Percentiles rank a stretch among this genome's conserved stretches.
Evolutionary conservation across 2,797 vertebrate genomes (phyloP).

Genomic region (Diplodus sargus): DNA sequence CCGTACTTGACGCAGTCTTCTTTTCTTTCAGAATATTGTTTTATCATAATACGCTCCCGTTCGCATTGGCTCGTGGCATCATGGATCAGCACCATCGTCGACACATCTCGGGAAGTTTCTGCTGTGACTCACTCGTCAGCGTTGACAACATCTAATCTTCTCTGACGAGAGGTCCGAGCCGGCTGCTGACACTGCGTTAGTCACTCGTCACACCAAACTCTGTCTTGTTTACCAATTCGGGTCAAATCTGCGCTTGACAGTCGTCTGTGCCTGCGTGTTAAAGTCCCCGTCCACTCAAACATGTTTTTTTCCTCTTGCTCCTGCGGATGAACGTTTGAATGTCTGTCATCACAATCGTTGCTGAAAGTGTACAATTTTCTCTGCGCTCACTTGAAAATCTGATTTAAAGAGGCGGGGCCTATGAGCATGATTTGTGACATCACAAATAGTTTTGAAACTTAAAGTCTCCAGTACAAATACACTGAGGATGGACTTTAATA

Average conservation of each 20-base stretch:
- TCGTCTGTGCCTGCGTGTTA: background rate
- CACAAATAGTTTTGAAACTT: no score
- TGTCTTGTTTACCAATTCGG: constrained; percentile 30
- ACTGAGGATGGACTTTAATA: no score
- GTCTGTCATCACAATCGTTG: no score
- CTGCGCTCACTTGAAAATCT: no score
- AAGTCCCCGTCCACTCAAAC: no score
- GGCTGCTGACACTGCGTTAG: constrained; percentile 36
- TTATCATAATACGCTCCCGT: background rate
- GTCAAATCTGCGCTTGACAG: constrained; percentile 19
- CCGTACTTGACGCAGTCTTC: background rate
- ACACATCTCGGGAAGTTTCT: constrained; percentile 28
- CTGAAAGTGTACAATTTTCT: no score
- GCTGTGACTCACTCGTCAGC: constrained; percentile 38
- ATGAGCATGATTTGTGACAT: no score
- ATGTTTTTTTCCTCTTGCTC: no score
- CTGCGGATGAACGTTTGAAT: no score
- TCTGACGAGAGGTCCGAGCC: constrained; percentile 26
- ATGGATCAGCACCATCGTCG: constrained; percentile 5
- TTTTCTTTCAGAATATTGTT: background rate
- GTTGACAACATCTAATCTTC: constrained; percentile 42
- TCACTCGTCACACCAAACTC: constrained; percentile 23
- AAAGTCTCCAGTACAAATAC: no score
- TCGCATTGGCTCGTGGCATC: background rate
- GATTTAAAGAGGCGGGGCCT: no score